Conservation (phyloP, 2,888 invertebrate species). For the Diogma glabrata region DNA sequence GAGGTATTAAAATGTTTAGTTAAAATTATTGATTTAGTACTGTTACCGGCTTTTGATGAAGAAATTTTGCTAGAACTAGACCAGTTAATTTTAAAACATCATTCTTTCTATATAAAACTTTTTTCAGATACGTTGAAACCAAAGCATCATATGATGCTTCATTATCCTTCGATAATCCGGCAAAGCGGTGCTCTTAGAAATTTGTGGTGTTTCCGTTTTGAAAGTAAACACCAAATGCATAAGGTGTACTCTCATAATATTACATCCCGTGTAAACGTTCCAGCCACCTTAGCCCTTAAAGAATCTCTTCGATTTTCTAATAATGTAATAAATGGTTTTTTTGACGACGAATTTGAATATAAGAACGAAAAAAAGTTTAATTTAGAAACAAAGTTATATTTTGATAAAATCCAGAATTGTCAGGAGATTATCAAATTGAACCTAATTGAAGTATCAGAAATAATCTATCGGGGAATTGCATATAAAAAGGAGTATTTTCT, state of each 20-base stretch:
- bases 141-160: constrained; percentile 2
- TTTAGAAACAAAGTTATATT: neutral
- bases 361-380: neutral
- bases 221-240: constrained; percentile 5
- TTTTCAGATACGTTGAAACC: neutral
- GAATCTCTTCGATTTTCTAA: neutral
- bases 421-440: neutral
- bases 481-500: neutral
- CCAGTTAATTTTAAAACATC: neutral
- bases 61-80: neutral
- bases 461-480: neutral
- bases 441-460: neutral
- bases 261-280: neutral
- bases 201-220: neutral
- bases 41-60: neutral
- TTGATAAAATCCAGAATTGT: neutral
- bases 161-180: neutral
- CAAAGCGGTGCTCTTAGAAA: neutral
- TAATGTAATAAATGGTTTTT: neutral
- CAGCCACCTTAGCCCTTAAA: neutral
- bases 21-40: neutral
- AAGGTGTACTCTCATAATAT: neutral
- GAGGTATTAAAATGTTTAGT: neutral
- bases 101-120: neutral
- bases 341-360: neutral